Percentiles rank a stretch among this genome's conserved stretches.
Evolutionary conservation across 2,888 invertebrate species (phyloP).

Genomic region (Leucoma salicis): DNA sequence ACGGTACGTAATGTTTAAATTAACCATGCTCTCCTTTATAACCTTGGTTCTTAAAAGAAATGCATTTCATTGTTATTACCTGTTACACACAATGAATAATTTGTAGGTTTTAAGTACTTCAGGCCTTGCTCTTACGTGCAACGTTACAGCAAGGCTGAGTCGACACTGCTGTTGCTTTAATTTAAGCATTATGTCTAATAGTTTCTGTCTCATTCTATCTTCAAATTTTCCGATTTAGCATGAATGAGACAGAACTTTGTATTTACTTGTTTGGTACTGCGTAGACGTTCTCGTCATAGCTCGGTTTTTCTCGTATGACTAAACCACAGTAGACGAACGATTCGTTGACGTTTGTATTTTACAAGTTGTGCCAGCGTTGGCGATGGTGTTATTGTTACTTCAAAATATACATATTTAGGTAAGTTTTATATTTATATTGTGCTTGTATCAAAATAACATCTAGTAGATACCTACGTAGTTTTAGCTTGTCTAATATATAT

Average conservation of each 20-base stretch:
- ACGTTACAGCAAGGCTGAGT: conserved; percentile 35
- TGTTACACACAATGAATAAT: background rate
- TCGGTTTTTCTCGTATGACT: conserved; percentile 45
- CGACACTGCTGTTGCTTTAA: conserved; percentile 50
- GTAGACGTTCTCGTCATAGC: conserved; percentile 48
- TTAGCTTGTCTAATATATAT: background rate
- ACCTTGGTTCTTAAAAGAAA: background rate
- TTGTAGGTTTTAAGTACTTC: conserved; percentile 16
- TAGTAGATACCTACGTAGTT: background rate
- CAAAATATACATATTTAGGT: conserved; percentile 27
- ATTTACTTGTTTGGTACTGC: conserved; percentile 30
- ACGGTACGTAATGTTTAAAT: too few species aligned
- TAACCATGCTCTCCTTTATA: too few species aligned
- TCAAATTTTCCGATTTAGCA: conserved; percentile 9
- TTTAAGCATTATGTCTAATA: conserved; percentile 14
- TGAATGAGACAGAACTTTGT: conserved; percentile 18
- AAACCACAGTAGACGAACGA: conserved; percentile 32
- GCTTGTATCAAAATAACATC: background rate
- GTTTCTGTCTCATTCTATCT: conserved; percentile 32
- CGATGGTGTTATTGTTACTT: conserved; percentile 19
- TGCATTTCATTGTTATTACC: conserved; percentile 1
- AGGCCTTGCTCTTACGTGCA: conserved; percentile 14
- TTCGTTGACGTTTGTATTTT: conserved; percentile 34
- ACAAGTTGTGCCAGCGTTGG: conserved; percentile 28
- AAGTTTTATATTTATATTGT: conserved; percentile 11